Evolutionary conservation across 1,140 invertebrate species (phyloP).

Genomic region (Cydia strobilella): DNA sequence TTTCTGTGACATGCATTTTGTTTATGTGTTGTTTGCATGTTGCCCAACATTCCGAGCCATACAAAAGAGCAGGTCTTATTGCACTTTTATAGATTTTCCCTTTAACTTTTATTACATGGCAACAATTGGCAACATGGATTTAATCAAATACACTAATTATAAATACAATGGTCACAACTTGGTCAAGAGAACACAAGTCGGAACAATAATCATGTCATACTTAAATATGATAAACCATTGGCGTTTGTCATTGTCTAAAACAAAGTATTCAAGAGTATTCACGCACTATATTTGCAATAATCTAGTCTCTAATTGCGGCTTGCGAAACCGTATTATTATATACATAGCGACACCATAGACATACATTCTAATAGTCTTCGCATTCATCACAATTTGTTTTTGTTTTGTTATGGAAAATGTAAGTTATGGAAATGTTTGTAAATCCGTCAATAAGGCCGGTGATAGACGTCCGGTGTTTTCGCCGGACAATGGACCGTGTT

Average conservation of each 20-base stretch:
- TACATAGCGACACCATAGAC: constrained; percentile 30
- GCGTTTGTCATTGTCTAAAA: constrained; percentile 19
- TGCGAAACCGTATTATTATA: constrained; percentile 35
- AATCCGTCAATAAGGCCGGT: too few species aligned
- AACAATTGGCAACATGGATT: too few species aligned
- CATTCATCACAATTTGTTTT: neutral
- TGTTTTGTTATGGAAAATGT: neutral
- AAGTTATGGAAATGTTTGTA: too few species aligned
- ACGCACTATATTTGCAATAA: constrained; percentile 10
- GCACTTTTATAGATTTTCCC: too few species aligned
- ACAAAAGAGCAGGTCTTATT: too few species aligned
- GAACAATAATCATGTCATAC: neutral
- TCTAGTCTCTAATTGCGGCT: constrained; percentile 2
- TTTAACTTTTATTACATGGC: too few species aligned
- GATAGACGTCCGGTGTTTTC: too few species aligned
- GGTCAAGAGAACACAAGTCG: neutral
- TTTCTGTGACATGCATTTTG: too few species aligned
- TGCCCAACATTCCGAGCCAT: too few species aligned
- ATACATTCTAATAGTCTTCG: neutral
- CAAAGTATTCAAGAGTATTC: constrained; percentile 10
- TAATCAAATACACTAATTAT: too few species aligned
- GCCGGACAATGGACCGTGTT: too few species aligned
- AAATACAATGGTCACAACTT: neutral
- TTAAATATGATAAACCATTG: neutral
- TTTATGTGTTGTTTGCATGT: too few species aligned